A percentile compares a stretch with the other conserved stretches of the same genome.
Evolutionary conservation across 2,797 vertebrate species (phyloP).

Genomic region (Leptoclinus maculatus): DNA sequence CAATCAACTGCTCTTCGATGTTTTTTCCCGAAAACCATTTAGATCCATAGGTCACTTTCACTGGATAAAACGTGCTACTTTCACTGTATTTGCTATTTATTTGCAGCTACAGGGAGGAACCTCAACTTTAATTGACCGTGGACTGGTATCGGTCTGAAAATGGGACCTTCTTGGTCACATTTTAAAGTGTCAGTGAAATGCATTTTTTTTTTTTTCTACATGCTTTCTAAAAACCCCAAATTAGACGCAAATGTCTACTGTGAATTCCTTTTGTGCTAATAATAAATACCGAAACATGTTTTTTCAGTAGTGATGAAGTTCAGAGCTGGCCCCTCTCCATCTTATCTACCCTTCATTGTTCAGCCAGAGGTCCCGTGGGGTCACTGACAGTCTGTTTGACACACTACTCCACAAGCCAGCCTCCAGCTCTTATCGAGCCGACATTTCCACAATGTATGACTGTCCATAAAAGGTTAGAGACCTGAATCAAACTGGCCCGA

Average conservation of each 20-base stretch:
- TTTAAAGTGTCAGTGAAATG: neutral
- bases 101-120: neutral
- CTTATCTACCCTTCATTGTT: constrained; percentile 46
- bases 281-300: constrained; percentile 20
- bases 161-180: neutral
- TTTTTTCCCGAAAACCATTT: neutral
- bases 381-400: constrained; percentile 59
- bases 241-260: neutral
- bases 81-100: neutral
- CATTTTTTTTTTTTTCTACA: neutral
- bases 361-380: constrained; percentile 43
- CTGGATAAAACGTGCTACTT: neutral
- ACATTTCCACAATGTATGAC: constrained; percentile 41
- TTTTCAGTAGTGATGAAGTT: constrained; percentile 22
- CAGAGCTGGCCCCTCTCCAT: constrained; percentile 15
- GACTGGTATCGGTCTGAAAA: neutral
- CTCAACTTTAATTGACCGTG: neutral
- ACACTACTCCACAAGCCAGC: constrained; percentile 19
- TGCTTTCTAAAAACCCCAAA: neutral
- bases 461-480: constrained; percentile 33
- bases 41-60: neutral
- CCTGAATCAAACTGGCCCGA: constrained; percentile 11
- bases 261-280: neutral
- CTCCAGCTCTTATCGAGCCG: constrained; percentile 37
- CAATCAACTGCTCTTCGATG: neutral